These are phyloP conservation scores for Conops quadrifasciatus DNA, from an alignment of 2,888 invertebrate genomes.

Conservation along the genomic window DNA sequence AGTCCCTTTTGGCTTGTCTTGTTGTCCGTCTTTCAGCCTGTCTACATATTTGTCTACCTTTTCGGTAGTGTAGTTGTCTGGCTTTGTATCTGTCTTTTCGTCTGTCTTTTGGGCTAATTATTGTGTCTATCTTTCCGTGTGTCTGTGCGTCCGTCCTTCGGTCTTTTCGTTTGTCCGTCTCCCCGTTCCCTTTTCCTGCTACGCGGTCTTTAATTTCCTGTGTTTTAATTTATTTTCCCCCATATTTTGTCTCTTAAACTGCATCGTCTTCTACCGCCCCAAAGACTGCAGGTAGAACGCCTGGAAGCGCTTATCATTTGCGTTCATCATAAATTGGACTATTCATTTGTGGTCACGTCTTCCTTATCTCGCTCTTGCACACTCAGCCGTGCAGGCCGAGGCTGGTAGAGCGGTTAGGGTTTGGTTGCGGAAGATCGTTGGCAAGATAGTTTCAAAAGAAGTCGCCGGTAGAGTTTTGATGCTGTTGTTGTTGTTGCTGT, in stretches of 20 bases:
- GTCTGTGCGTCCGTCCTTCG: no score
- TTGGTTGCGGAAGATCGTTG: not conserved
- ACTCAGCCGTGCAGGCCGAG: not conserved
- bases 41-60: conserved; percentile 41
- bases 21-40: not conserved
- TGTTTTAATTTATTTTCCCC: conserved; percentile 12
- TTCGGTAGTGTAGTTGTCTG: conserved; percentile 24
- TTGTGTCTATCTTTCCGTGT: no score
- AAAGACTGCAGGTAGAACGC: conserved; percentile 40
- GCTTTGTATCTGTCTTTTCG: no score
- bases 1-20: not conserved
- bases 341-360: conserved; percentile 20
- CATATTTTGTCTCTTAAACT: conserved; percentile 24
- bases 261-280: conserved; percentile 39
- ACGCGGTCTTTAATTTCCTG: not conserved
- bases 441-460: not conserved
- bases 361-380: conserved; percentile 10
- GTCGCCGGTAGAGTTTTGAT: not conserved
- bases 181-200: not conserved
- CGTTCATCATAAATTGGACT: conserved; percentile 52
- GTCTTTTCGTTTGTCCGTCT: no score
- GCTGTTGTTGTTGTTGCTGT: not conserved
- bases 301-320: conserved; percentile 28
- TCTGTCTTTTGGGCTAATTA: no score
- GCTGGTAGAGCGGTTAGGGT: no score